Percentiles rank a stretch among this genome's conserved stretches.
Evolutionary conservation across 2,113 vertebrate species (phyloP).

Genomic region (Platycercus adscitus): DNA sequence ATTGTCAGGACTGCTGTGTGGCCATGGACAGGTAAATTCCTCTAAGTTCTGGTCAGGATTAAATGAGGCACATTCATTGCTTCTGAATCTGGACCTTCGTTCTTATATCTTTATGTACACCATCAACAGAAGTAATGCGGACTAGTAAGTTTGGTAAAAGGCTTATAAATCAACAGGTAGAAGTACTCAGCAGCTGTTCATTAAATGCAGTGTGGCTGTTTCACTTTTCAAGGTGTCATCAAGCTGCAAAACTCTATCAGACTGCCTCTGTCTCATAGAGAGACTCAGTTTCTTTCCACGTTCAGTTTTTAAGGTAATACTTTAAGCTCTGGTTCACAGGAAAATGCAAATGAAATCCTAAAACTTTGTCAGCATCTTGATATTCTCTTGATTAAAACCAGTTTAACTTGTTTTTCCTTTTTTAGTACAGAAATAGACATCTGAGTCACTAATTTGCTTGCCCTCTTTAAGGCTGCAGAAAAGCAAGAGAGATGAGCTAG

Average conservation of each 20-base stretch:
- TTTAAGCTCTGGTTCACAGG: neutral
- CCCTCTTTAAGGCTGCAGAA: neutral
- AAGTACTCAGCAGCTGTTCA: neutral
- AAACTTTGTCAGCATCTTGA: neutral
- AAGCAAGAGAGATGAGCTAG: constrained; percentile 22
- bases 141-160: neutral
- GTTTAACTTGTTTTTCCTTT: neutral
- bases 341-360: neutral
- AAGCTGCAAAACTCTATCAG: neutral
- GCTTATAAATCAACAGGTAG: neutral
- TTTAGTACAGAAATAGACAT: neutral
- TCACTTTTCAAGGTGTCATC: neutral
- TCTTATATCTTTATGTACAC: neutral
- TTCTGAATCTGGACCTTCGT: neutral
- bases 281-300: neutral
- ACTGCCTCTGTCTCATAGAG: neutral
- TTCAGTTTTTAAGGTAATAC: neutral
- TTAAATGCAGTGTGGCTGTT: neutral
- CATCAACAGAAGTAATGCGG: neutral
- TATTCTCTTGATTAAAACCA: neutral
- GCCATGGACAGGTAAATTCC: neutral
- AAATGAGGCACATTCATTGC: neutral
- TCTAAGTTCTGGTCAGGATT: neutral
- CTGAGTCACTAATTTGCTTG: constrained; percentile 43
- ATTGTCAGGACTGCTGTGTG: neutral